Percentiles rank a stretch among this genome's conserved stretches.
Conservation (phyloP, 2,888 invertebrate species). For the Tetrapedia diversipes region DNA sequence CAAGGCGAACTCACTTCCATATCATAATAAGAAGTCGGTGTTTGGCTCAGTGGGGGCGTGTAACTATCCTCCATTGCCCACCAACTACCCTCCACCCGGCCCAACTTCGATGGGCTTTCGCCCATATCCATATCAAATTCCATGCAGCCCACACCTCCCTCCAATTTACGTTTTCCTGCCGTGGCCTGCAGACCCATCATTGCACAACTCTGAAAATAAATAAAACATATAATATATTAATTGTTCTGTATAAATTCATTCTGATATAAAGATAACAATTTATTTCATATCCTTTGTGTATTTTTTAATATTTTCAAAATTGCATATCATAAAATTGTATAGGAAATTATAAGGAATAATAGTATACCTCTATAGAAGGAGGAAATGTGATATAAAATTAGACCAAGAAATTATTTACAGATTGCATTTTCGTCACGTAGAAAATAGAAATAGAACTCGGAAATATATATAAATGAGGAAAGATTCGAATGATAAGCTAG, state of each 20-base stretch:
- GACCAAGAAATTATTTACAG: too few relatives aligned
- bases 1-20: slow-evolving; percentile 79
- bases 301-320: background rate
- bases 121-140: slow-evolving; percentile 84
- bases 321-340: background rate
- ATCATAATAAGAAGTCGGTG: slow-evolving; percentile 78
- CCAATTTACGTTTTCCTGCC: slow-evolving; percentile 88
- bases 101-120: slow-evolving; percentile 86
- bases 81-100: slow-evolving; percentile 82
- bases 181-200: slow-evolving; percentile 91
- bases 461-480: background rate
- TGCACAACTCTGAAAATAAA: slow-evolving; percentile 85
- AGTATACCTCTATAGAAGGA: background rate
- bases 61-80: slow-evolving; percentile 82
- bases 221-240: background rate
- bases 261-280: background rate
- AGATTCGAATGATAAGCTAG: background rate
- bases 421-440: background rate
- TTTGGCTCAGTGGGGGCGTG: slow-evolving; percentile 74
- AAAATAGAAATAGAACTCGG: too few relatives aligned
- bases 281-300: background rate
- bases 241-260: background rate
- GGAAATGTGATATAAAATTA: too few relatives aligned
- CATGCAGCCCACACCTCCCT: slow-evolving; percentile 83
- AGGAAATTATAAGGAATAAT: background rate